A percentile compares a stretch with the other conserved stretches of the same genome.
Conservation (phyloP, 30 jellyfish, hydroid and myxozoan genomes). For the Cassiopea xamachana region DNA sequence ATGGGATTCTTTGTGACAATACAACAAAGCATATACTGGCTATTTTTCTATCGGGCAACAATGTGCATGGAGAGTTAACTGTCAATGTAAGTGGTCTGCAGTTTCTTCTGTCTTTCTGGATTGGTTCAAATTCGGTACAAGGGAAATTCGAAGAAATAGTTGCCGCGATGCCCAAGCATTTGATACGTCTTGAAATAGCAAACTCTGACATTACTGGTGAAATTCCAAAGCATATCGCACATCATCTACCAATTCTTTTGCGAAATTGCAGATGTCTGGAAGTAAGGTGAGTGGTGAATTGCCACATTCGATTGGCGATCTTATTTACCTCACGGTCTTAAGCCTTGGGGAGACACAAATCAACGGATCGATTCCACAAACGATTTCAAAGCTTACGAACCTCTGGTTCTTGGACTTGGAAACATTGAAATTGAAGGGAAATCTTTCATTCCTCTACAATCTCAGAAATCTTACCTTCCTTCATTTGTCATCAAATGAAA, state of each 20-base stretch:
- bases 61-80: conserved; percentile 20
- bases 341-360: conserved; percentile 67
- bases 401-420: conserved; percentile 67
- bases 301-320: conserved; percentile 49
- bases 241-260: conserved; percentile 3
- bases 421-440: conserved; percentile 39
- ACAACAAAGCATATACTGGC: conserved; percentile 47
- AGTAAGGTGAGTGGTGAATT: conserved; percentile 21
- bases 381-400: conserved; percentile 23
- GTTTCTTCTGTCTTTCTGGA: conserved; percentile 48
- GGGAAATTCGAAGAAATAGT: conserved; percentile 15
- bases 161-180: conserved; percentile 7
- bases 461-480: conserved; percentile 23
- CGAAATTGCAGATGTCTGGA: conserved; percentile 59
- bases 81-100: conserved; percentile 2
- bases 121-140: conserved; percentile 7
- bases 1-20: conserved; percentile 52
- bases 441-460: conserved; percentile 27
- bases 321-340: conserved; percentile 39
- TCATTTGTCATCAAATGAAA: conserved; percentile 52
- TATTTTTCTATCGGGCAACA: conserved; percentile 14
- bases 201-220: conserved; percentile 21
- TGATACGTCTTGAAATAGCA: conserved; percentile 33
- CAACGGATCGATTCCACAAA: conserved; percentile 47
- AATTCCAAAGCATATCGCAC: neutral